Percentiles rank a stretch among this genome's conserved stretches.
phyloP scores from a whole-genome alignment of 2,113 vertebrate species.

The Acanthisitta chloris region DNA sequence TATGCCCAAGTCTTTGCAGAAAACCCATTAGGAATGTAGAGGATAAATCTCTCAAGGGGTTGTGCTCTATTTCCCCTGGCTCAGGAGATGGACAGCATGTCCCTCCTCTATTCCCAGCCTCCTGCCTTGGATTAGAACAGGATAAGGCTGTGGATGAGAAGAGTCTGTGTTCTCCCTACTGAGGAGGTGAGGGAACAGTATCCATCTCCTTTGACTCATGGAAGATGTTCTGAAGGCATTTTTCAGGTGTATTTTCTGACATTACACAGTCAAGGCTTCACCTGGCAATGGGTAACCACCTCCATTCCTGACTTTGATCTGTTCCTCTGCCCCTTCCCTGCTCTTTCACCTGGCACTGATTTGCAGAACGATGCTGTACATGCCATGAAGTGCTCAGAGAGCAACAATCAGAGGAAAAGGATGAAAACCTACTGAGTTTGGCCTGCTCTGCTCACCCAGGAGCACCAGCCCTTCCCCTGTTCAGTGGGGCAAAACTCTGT shows the following conservation, averaged over 20 bases:
- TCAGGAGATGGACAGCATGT: neutral
- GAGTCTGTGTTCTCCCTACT: neutral
- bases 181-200: neutral
- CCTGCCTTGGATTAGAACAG: neutral
- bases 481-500: neutral
- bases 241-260: neutral
- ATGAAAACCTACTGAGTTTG: accelerated
- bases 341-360: accelerated
- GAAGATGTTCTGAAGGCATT: neutral
- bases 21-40: neutral
- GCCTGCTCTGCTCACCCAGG: neutral
- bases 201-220: neutral
- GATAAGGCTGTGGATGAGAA: neutral
- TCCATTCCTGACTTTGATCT: neutral
- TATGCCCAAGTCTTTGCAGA: neutral
- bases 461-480: neutral
- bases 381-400: neutral
- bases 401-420: accelerated
- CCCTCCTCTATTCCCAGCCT: neutral
- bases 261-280: neutral
- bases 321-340: neutral
- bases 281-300: neutral
- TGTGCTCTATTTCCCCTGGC: neutral
- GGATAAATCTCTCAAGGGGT: accelerated
- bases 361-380: neutral